Evolutionary conservation across 2,888 invertebrate species (phyloP).

Genomic region (Aproaerema taeniolella): DNA sequence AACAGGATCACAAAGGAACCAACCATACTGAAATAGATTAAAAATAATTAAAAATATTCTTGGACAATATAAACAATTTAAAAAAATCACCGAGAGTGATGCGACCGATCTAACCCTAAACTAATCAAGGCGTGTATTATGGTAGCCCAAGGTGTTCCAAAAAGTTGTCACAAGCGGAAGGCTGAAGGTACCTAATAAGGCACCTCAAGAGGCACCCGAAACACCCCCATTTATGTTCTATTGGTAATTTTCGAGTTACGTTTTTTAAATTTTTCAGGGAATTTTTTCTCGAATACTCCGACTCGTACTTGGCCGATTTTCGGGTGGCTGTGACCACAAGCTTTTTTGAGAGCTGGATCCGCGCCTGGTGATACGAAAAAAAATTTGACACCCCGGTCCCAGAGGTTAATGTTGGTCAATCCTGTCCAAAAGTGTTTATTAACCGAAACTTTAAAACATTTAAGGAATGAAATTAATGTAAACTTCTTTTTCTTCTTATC

Average conservation of each 20-base stretch:
- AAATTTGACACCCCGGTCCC: too few relatives aligned
- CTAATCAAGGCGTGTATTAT: neutral
- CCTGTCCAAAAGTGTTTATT: neutral
- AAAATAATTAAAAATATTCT: neutral
- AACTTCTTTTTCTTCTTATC: neutral
- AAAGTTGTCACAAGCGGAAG: neutral
- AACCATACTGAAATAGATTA: slow-evolving; percentile 54
- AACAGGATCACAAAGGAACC: slow-evolving; percentile 65
- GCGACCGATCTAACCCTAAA: neutral
- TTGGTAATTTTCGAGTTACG: neutral
- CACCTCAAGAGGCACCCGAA: neutral
- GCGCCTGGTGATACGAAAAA: too few relatives aligned
- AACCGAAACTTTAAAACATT: neutral
- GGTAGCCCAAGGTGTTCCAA: neutral
- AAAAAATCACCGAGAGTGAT: neutral
- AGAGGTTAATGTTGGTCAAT: neutral
- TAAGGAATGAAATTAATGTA: neutral
- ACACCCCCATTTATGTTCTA: neutral
- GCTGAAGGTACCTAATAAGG: neutral
- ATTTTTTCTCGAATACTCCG: neutral
- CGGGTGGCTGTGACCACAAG: too few relatives aligned
- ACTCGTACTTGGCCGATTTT: too few relatives aligned
- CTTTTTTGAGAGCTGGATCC: too few relatives aligned
- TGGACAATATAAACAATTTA: neutral
- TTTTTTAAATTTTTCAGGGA: neutral